Percentiles rank a stretch among this genome's conserved stretches.
These are phyloP conservation scores for Drosophila bifasciata DNA, from an alignment of 1,140 invertebrate species.

Conservation along the genomic window DNA sequence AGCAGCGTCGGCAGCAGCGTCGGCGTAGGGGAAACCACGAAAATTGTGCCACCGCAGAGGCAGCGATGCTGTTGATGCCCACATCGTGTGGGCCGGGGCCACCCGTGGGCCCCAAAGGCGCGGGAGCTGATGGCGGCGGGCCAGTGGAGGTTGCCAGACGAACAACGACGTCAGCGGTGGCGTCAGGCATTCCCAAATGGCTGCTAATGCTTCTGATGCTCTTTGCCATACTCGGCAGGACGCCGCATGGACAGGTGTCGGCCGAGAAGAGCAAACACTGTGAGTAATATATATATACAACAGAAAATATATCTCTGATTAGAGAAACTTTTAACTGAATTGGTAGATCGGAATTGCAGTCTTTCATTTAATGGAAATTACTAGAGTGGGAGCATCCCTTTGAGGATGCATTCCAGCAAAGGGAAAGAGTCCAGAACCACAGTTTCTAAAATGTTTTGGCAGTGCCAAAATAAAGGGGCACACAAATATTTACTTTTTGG, in stretches of 20 bases:
- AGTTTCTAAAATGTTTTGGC: constrained; percentile 1
- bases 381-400: no score
- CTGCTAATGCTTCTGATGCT: constrained; percentile 76
- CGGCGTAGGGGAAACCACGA: constrained; percentile 25
- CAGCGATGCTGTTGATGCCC: constrained; percentile 75
- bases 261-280: constrained; percentile 83
- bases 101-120: constrained; percentile 36
- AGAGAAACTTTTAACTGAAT: no score
- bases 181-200: constrained; percentile 70
- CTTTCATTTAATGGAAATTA: no score
- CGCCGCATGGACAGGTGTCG: constrained; percentile 73
- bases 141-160: constrained; percentile 2
- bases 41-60: constrained; percentile 51
- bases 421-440: neutral
- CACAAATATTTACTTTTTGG: no score
- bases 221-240: constrained; percentile 68
- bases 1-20: constrained; percentile 4
- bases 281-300: constrained; percentile 57
- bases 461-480: neutral
- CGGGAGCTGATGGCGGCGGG: constrained; percentile 25
- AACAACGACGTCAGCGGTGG: constrained; percentile 14
- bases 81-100: constrained; percentile 82
- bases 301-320: neutral
- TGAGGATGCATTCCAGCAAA: no score
- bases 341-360: no score